These are phyloP conservation scores for Ommatoiulus sabulosus DNA, from an alignment of 2,888 invertebrate species.

Conservation along the genomic window DNA sequence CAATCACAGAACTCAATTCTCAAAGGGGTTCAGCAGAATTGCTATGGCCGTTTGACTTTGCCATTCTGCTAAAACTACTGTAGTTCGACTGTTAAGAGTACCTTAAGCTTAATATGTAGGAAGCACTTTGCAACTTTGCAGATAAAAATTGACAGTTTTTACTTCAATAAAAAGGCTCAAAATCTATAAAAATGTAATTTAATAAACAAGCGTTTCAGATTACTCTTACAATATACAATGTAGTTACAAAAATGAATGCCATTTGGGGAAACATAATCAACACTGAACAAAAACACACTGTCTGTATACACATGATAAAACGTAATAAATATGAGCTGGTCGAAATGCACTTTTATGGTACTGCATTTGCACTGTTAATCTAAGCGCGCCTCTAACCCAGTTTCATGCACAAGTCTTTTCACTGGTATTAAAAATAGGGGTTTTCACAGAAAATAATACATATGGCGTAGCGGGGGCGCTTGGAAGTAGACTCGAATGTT, in stretches of 20 bases:
- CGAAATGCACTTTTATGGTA: not conserved
- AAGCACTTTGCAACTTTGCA: no score
- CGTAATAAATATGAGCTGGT: not conserved
- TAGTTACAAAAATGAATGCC: constrained; percentile 21
- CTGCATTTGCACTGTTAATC: constrained; percentile 14
- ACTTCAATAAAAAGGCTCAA: no score
- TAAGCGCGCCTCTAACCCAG: not conserved
- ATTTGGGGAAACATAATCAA: constrained; percentile 18
- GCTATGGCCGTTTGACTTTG: no score
- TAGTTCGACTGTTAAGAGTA: no score
- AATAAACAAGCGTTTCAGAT: not conserved
- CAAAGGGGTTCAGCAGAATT: no score
- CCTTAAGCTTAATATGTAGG: no score
- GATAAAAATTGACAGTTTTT: no score
- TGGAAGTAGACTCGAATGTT: not conserved
- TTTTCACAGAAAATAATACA: not conserved
- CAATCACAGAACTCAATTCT: no score
- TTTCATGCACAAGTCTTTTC: not conserved
- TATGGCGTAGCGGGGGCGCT: not conserved
- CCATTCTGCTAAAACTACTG: no score
- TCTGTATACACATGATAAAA: not conserved
- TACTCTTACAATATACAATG: not conserved
- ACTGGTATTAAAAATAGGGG: not conserved
- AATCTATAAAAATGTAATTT: not conserved
- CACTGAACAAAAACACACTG: not conserved